These are phyloP conservation scores for Elegia similella DNA, from an alignment of 2,888 invertebrate species.

Conservation along the genomic window DNA sequence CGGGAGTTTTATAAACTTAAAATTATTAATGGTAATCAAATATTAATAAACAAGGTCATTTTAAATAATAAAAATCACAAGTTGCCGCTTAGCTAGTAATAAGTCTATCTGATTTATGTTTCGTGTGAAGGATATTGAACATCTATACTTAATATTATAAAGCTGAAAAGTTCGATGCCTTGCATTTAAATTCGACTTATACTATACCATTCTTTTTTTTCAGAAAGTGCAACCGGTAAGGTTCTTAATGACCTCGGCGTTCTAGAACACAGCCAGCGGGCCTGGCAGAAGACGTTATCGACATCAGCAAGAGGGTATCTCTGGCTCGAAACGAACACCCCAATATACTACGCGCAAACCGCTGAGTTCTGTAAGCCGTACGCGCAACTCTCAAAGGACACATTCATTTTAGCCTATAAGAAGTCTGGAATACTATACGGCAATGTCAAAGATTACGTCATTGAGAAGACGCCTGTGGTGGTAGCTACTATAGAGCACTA, in stretches of 20 bases:
- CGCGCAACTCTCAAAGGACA: conserved; percentile 81
- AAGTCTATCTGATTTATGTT: too few relatives aligned
- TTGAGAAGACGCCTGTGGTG: conserved; percentile 73
- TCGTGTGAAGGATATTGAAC: too few relatives aligned
- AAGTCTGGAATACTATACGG: conserved; percentile 69
- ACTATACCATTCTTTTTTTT: too few relatives aligned
- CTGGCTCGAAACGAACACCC: conserved; percentile 85
- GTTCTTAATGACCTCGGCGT: conserved; percentile 85
- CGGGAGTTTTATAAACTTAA: too few relatives aligned
- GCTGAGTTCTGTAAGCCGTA: conserved; percentile 83
- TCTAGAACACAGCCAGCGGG: conserved; percentile 83
- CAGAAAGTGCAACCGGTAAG: conserved; percentile 85
- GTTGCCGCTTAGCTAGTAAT: too few relatives aligned
- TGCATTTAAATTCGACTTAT: too few relatives aligned
- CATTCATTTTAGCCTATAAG: conserved; percentile 78
- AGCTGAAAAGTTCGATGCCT: too few relatives aligned
- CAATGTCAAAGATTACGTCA: conserved; percentile 73
- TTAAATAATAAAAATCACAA: too few relatives aligned
- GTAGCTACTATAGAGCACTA: conserved; percentile 83
- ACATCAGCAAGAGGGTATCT: conserved; percentile 84
- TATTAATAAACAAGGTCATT: too few relatives aligned
- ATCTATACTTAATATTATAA: too few relatives aligned
- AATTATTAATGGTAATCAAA: too few relatives aligned
- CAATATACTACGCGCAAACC: conserved; percentile 83
- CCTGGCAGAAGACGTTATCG: conserved; percentile 82